These are phyloP conservation scores for Saccopteryx leptura DNA, from an alignment of 2,113 vertebrate species.

Conservation along the genomic window DNA sequence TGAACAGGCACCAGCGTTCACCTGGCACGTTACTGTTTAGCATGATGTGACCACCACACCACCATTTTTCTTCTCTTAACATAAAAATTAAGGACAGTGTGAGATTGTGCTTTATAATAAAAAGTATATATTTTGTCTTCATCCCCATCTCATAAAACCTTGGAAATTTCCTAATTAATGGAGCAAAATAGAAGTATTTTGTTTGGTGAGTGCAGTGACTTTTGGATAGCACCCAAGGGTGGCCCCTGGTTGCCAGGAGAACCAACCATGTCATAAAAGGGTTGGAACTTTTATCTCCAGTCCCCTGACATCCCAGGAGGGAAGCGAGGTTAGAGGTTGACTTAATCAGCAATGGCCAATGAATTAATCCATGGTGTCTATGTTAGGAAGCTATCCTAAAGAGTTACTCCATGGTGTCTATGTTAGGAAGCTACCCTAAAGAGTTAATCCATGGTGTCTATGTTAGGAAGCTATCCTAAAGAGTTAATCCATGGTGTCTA, in stretches of 20 bases:
- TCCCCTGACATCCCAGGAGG: not conserved
- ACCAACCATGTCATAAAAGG: too few species aligned
- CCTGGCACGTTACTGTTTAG: not conserved
- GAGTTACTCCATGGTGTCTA: too few species aligned
- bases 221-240: not conserved
- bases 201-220: not conserved
- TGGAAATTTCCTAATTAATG: slow-evolving; percentile 3
- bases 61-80: not conserved
- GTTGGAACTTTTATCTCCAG: not conserved
- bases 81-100: not conserved
- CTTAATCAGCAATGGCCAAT: not conserved
- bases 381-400: not conserved
- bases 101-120: not conserved
- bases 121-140: not conserved
- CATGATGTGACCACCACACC: too few species aligned
- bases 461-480: not conserved
- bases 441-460: too few species aligned
- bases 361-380: not conserved
- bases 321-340: not conserved
- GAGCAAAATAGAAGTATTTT: not conserved
- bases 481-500: too few species aligned
- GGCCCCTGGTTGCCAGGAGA: not conserved
- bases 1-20: not conserved
- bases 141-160: not conserved
- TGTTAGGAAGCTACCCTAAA: not conserved